Evolutionary conservation across 2,888 invertebrate species (phyloP).

Genomic region (Unio delphinus): DNA sequence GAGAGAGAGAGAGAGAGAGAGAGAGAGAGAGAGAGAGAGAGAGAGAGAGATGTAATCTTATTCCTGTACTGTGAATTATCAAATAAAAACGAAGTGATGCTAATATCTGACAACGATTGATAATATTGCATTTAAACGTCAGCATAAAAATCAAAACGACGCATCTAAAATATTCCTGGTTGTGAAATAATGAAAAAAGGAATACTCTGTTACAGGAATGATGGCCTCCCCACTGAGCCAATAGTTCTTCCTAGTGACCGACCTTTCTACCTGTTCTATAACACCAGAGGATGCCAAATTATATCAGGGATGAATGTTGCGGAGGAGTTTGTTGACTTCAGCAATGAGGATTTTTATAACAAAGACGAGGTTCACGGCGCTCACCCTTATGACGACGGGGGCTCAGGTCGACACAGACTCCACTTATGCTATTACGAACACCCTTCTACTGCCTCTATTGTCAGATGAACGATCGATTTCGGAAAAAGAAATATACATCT

Average conservation of each 20-base stretch:
- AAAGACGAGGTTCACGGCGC: slow-evolving; percentile 7
- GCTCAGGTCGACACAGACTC: slow-evolving; percentile 14
- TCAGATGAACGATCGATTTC: slow-evolving; percentile 2
- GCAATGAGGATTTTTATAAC: slow-evolving; percentile 13
- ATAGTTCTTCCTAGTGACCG: slow-evolving; percentile 16
- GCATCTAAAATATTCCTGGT: too few species aligned
- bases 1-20: too few species aligned
- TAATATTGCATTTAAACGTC: too few species aligned
- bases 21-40: too few species aligned
- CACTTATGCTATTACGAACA: slow-evolving; percentile 21
- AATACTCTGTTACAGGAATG: slow-evolving; percentile 11
- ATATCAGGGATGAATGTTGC: slow-evolving; percentile 16
- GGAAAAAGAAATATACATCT: not conserved
- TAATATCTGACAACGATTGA: too few species aligned
- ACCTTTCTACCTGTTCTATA: slow-evolving; percentile 19
- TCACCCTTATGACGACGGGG: slow-evolving; percentile 27
- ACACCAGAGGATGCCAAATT: slow-evolving; percentile 17
- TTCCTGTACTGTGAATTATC: too few species aligned
- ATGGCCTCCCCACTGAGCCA: slow-evolving; percentile 7
- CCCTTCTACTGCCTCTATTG: not conserved
- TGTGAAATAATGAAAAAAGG: not conserved
- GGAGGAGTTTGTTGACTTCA: slow-evolving; percentile 16
- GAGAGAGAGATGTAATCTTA: too few species aligned
- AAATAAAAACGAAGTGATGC: too few species aligned
- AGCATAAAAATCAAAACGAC: too few species aligned